These are phyloP conservation scores for Paedocypris micromegethes DNA, from an alignment of 2,797 vertebrate genomes.

Conservation along the genomic window DNA sequence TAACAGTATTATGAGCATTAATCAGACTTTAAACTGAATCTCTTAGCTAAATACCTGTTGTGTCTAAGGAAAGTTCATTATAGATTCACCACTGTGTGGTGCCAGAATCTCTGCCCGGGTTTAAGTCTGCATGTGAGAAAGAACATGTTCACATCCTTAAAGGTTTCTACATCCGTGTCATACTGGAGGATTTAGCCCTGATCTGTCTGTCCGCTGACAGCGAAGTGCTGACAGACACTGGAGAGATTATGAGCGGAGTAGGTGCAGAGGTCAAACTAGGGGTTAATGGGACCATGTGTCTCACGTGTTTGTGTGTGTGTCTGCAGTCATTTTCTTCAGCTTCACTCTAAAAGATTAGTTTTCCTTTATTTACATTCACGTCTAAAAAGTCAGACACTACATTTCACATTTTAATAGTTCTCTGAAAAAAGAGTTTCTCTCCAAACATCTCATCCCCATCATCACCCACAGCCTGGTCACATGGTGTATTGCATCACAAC, in stretches of 20 bases:
- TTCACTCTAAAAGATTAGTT: too few relatives aligned
- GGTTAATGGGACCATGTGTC: neutral
- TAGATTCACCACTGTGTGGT: too few relatives aligned
- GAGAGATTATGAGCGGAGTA: slow-evolving; percentile 60
- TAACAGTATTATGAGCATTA: too few relatives aligned
- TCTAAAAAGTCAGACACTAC: neutral
- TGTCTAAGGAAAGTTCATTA: too few relatives aligned
- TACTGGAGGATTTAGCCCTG: slow-evolving; percentile 68
- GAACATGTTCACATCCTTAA: slow-evolving; percentile 30
- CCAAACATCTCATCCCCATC: slow-evolving; percentile 62
- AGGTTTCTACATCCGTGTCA: slow-evolving; percentile 64
- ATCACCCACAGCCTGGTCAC: slow-evolving; percentile 56
- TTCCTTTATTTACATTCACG: too few relatives aligned
- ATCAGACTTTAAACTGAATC: too few relatives aligned
- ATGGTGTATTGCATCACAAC: slow-evolving; percentile 77
- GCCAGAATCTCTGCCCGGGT: too few relatives aligned
- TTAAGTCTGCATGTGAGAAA: too few relatives aligned
- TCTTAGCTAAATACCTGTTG: too few relatives aligned
- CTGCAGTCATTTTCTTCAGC: too few relatives aligned
- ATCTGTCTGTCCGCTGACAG: slow-evolving; percentile 70
- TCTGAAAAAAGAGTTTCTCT: slow-evolving; percentile 27
- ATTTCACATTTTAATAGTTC: neutral
- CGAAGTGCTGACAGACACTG: slow-evolving; percentile 73
- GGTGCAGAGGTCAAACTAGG: slow-evolving; percentile 1
- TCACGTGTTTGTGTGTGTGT: neutral